Evolutionary conservation across 2,113 vertebrate species (phyloP).

Genomic region (Corythornis madagascariensis): DNA sequence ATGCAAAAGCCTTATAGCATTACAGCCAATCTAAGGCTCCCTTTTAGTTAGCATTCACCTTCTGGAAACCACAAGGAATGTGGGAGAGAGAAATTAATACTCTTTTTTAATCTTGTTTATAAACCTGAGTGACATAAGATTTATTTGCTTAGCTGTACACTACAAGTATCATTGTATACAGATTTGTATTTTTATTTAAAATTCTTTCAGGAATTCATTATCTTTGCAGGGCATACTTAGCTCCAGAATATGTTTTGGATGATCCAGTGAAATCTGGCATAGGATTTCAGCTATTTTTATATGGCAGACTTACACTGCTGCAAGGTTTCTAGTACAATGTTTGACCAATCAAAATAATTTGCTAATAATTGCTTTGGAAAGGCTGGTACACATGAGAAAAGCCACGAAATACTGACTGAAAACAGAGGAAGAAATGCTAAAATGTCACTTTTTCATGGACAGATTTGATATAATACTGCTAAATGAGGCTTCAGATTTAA

Average conservation of each 20-base stretch:
- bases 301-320: background rate
- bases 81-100: conserved; percentile 4
- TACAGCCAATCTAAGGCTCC: background rate
- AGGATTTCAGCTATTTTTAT: conserved; percentile 4
- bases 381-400: background rate
- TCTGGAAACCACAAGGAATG: background rate
- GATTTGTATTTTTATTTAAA: conserved; percentile 32
- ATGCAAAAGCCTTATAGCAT: background rate
- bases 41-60: background rate
- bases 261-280: background rate
- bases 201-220: conserved; percentile 15
- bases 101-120: conserved; percentile 40
- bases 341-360: background rate
- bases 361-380: background rate
- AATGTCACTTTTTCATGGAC: background rate
- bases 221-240: conserved; percentile 13
- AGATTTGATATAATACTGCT: background rate
- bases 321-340: background rate
- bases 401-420: background rate
- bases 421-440: background rate
- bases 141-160: conserved; percentile 42
- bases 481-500: background rate
- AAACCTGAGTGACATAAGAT: conserved; percentile 43
- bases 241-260: conserved; percentile 47
- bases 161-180: conserved; percentile 25